A percentile compares a stretch with the other conserved stretches of the same genome.
Conservation (phyloP, 2,113 vertebrate genomes). For the Nerophis ophidion region DNA sequence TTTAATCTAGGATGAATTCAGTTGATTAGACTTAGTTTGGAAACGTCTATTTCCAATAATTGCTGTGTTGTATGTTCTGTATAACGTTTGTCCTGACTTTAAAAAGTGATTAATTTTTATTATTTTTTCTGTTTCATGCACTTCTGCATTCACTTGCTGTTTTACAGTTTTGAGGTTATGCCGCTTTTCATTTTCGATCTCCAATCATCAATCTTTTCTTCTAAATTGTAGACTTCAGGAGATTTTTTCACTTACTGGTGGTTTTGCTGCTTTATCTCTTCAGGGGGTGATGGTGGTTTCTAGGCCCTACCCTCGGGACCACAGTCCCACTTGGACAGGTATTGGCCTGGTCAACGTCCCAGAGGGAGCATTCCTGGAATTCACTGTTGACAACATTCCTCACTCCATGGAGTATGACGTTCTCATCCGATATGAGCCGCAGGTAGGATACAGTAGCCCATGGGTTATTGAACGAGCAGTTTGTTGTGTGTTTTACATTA, state of each 20-base stretch:
- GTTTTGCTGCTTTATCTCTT: constrained; percentile 1
- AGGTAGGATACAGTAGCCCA: constrained; percentile 67
- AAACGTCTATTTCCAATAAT: too few relatives aligned
- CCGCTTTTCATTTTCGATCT: not conserved
- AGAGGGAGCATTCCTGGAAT: constrained; percentile 88
- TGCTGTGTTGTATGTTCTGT: too few relatives aligned
- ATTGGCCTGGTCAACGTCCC: constrained; percentile 87
- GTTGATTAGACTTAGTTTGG: too few relatives aligned
- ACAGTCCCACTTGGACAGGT: constrained; percentile 91
- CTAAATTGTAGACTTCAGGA: not conserved
- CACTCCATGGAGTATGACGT: constrained; percentile 95
- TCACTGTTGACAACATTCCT: constrained; percentile 87
- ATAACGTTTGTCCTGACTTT: too few relatives aligned
- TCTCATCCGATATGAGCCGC: constrained; percentile 91
- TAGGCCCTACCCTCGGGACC: constrained; percentile 79
- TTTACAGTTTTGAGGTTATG: too few relatives aligned
- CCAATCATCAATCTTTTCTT: not conserved
- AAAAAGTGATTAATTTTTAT: too few relatives aligned
- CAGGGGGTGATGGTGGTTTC: constrained; percentile 82
- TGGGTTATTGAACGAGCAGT: too few relatives aligned
- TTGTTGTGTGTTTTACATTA: too few relatives aligned
- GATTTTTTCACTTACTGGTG: not conserved
- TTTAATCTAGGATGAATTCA: too few relatives aligned
- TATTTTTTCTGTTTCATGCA: too few relatives aligned
- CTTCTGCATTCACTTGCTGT: too few relatives aligned